Base-by-base conservation (phyloP, 2,888 invertebrate genomes). In the Yponomeuta plumbellus region DNA sequence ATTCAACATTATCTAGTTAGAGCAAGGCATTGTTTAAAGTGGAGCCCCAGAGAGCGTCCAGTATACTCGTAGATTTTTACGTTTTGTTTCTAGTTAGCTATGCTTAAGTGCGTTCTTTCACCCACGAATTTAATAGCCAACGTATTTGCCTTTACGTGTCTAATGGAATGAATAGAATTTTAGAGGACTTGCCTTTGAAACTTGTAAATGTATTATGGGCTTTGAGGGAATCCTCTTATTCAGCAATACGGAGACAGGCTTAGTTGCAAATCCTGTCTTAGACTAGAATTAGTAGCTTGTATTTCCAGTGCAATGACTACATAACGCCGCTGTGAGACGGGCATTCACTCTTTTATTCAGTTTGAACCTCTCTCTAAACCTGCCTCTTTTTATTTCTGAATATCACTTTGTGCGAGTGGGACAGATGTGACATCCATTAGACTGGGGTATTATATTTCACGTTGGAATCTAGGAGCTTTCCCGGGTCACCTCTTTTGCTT, bases 391-490 rank as follows among this genome's bases (percentile, higher is more conserved):
- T 17, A 58, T 21, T 58, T 58, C 21, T 20, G 2, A 58, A 22
- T 23, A 23, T 59, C 59, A 59, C 23, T 59, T 59, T 59, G 59
- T 59, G 21, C 2, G 59, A 59, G 11, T 22, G 13, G 22, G 1
- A 3, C 59, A 59, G 59, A 59, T 21, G 22, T 11, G 59, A 22
- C 4, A 59, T 59, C 59, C 59, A 59, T 59, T 59, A 59, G 59
- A 59, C 57, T 10, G 3, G 1, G 59, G 59, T 59, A 22, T 59
- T 59, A 13, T 22, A 59, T 59, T 59, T 59, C 59, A 22, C 59
- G 23, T 21, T 59, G 23, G 23, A 59, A 59, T 20, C 58, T 58
- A 11, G 8, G n/a, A 22, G 3, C 58, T 11, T 58, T 22, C 17
- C 44, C 44, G 11, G 17, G 10, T 17, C 44, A 52, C 44, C 44